Conservation (phyloP, 1,140 invertebrate genomes). For the Drosophila micromelanica region DNA sequence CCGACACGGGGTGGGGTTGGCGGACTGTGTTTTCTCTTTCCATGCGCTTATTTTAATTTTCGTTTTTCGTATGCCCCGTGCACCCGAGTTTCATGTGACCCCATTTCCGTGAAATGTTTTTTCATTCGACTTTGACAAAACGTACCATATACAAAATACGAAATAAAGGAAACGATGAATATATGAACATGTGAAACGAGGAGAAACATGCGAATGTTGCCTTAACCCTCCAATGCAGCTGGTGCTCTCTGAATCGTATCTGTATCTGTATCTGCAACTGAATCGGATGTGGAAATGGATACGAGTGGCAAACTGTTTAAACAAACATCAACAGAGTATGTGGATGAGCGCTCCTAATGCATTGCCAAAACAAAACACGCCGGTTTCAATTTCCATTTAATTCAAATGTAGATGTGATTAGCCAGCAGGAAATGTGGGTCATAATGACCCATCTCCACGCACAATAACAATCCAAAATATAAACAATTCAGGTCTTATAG, state of each 20-base stretch:
- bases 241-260: constrained; percentile 24
- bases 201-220: constrained; percentile 65
- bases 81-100: constrained; percentile 71
- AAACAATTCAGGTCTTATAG: constrained; percentile 16
- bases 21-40: constrained; percentile 33
- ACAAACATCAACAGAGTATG: constrained; percentile 40
- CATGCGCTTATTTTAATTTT: constrained; percentile 75
- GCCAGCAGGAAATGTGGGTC: constrained; percentile 58
- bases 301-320: constrained; percentile 62
- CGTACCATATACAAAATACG: constrained; percentile 16
- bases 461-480: background rate
- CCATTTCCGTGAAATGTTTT: constrained; percentile 78
- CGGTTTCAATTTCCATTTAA: constrained; percentile 72
- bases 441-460: constrained; percentile 11
- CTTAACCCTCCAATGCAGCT: constrained; percentile 69
- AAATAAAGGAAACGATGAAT: constrained; percentile 38
- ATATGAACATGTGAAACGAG: constrained; percentile 38
- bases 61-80: constrained; percentile 41
- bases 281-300: constrained; percentile 41
- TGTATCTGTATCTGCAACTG: constrained; percentile 2
- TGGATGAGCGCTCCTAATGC: constrained; percentile 59
- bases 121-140: constrained; percentile 64
- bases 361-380: constrained; percentile 47
- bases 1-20: constrained; percentile 29
- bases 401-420: constrained; percentile 54